Conservation (phyloP, 2,113 vertebrate genomes). For the Solenodon paradoxus region DNA sequence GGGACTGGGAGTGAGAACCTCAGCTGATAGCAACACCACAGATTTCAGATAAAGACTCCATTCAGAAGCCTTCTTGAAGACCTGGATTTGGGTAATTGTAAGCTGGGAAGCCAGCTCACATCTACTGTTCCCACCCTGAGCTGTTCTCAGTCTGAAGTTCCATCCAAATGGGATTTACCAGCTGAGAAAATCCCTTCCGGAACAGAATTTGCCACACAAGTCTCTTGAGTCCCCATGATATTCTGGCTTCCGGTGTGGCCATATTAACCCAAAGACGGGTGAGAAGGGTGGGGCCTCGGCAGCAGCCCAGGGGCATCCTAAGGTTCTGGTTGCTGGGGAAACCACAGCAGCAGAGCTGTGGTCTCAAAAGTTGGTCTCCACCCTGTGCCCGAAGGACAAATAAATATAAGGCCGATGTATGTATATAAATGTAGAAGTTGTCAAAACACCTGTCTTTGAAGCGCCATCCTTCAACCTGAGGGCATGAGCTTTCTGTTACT, state of each 20-base stretch:
- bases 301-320: background rate
- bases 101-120: background rate
- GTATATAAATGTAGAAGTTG: background rate
- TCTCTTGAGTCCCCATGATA: background rate
- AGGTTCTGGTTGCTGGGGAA: conserved; percentile 36
- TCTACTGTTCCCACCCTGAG: no score
- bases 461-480: background rate
- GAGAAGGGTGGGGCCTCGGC: background rate
- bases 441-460: background rate
- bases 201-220: background rate
- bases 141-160: background rate
- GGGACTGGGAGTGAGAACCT: background rate
- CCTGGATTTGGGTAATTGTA: background rate
- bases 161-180: background rate
- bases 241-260: background rate
- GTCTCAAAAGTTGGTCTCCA: background rate
- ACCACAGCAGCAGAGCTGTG: background rate
- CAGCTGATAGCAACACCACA: background rate
- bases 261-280: background rate
- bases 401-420: background rate
- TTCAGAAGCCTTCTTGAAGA: background rate
- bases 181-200: background rate
- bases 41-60: background rate
- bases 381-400: background rate
- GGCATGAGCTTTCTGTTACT: no score